A percentile compares a stretch with the other conserved stretches of the same genome.
phyloP scores from a whole-genome alignment of 2,113 vertebrate genomes.

The Pluvialis apricaria region DNA sequence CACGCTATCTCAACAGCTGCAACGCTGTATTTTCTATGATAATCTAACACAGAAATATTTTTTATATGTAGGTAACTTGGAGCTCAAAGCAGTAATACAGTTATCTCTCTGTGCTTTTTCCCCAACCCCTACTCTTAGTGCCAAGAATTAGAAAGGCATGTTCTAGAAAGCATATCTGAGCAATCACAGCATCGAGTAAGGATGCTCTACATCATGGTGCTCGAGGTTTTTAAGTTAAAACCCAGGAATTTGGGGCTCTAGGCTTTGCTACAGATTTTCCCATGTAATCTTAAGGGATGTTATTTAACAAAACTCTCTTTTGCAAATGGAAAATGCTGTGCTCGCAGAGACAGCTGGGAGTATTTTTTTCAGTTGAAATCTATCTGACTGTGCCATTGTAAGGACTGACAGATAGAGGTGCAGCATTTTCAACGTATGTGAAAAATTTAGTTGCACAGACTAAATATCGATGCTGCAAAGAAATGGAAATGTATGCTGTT shows the following conservation, averaged over 20 bases:
- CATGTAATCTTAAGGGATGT: background rate
- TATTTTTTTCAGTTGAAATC: background rate
- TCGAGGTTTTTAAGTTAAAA: background rate
- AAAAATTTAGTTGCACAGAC: background rate
- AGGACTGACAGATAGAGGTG: background rate
- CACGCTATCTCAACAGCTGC: fast-evolving
- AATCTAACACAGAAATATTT: background rate
- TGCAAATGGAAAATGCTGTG: background rate
- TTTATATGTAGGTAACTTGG: background rate
- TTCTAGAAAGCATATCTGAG: background rate
- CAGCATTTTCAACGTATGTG: background rate
- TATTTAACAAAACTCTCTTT: background rate
- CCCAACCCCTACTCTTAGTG: background rate
- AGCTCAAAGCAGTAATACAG: background rate
- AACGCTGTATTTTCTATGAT: background rate
- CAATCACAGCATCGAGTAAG: background rate
- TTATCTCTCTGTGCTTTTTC: background rate
- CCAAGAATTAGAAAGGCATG: background rate
- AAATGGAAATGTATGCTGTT: background rate
- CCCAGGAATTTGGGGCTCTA: background rate
- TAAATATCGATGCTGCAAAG: background rate
- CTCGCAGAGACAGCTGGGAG: background rate
- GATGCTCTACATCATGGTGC: background rate
- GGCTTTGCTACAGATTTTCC: background rate
- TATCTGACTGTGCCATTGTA: background rate